Conservation (phyloP, 2,888 invertebrate species). For the Trichogramma dendrolimi region DNA sequence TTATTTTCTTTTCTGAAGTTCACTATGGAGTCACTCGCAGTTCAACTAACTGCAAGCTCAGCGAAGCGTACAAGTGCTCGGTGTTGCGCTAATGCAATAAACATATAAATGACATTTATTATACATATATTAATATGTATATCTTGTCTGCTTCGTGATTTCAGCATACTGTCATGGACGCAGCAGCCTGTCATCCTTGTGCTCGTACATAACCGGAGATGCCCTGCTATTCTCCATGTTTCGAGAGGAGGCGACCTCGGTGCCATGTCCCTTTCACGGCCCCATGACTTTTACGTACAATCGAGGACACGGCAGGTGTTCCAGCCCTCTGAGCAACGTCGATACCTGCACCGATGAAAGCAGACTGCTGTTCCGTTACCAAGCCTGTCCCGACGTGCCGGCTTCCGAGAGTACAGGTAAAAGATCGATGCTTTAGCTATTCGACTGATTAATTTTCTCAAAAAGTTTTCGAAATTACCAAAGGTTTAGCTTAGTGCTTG, state of each 20-base stretch:
- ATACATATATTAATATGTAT: too few species aligned
- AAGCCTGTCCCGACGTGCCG: constrained; percentile 87
- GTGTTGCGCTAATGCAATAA: background rate
- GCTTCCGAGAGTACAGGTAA: constrained; percentile 87
- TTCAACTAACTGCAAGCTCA: too few species aligned
- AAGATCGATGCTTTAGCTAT: constrained; percentile 32
- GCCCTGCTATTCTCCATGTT: constrained; percentile 86
- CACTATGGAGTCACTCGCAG: too few species aligned
- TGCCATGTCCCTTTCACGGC: constrained; percentile 83
- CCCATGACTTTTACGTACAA: constrained; percentile 92
- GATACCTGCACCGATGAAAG: constrained; percentile 93
- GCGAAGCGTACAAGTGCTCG: too few species aligned
- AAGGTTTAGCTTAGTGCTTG: too few species aligned
- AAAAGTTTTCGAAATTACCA: too few species aligned
- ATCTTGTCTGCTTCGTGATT: constrained; percentile 1
- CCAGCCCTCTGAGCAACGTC: constrained; percentile 82
- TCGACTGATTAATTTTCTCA: constrained; percentile 3
- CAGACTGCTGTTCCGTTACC: constrained; percentile 82
- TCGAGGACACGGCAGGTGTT: constrained; percentile 85
- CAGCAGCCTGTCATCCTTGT: constrained; percentile 74
- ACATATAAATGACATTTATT: too few species aligned
- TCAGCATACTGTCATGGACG: constrained; percentile 71
- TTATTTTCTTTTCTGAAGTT: too few species aligned
- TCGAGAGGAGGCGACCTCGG: constrained; percentile 79
- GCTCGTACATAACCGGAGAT: constrained; percentile 84